These are phyloP conservation scores for Cricetomys ansorgei DNA, from an alignment of 2,113 vertebrate genomes.

Conservation along the genomic window DNA sequence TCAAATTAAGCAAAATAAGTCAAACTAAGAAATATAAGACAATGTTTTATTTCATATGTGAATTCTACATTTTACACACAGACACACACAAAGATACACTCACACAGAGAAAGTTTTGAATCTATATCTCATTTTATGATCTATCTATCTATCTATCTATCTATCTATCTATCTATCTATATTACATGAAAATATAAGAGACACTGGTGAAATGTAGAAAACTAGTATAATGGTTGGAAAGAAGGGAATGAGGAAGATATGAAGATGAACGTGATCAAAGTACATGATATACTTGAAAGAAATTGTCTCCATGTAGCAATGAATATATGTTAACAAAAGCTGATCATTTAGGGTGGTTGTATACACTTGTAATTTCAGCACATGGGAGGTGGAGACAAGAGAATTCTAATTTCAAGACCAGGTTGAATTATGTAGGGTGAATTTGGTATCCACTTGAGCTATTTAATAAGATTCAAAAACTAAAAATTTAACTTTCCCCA, in stretches of 20 bases:
- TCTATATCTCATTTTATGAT: too few relatives aligned
- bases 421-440: too few relatives aligned
- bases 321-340: neutral
- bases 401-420: neutral
- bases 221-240: neutral
- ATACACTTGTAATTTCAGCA: neutral
- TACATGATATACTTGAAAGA: neutral
- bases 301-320: neutral
- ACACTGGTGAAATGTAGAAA: neutral
- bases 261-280: neutral
- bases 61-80: neutral
- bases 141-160: neutral
- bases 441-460: neutral
- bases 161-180: neutral
- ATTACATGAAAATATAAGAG: neutral
- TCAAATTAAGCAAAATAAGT: neutral
- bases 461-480: neutral
- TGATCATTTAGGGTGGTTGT: neutral
- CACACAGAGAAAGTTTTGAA: too few relatives aligned
- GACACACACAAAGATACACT: neutral
- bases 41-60: neutral
- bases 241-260: too few relatives aligned
- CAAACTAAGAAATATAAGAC: neutral
- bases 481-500: neutral
- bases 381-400: neutral